Base-by-base conservation (phyloP, 2,888 invertebrate species). In the Drosophila gaucha region DNA sequence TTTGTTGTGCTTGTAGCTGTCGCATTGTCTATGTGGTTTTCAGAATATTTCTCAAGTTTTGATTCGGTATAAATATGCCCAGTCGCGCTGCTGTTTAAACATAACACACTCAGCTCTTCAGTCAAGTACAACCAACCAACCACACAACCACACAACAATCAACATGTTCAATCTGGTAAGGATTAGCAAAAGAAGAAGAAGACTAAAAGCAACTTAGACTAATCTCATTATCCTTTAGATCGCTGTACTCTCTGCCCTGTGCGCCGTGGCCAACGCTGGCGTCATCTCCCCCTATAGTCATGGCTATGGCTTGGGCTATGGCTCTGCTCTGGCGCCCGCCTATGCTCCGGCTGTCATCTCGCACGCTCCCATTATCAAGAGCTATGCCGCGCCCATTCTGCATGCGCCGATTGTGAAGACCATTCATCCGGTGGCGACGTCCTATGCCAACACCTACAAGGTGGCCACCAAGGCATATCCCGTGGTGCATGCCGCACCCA, bases 121-220 rank as follows among this genome's bases (percentile, higher is more conserved):
- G 67, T 73, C 70, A 75, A 80, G 76, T 79, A 86, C 77, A 78
- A 72, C 86, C 87, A 79, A 72, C 26, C 64, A 31, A 78, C 57
- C 73, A 76, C 69, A 35, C 28, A 35, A 77, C 65, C 75, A 76
- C 77, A 73, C 74, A 83, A 74, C 70, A 74, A 74, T 35, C 71
- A 88, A 80, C 57, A 92, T 92, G 92, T 92, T 90, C 89, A 92
- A 92, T 90, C 88, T 92, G 92, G 92, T 92, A 92, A 89, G 90
- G 74, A 72, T 43, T 33, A 3, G 10, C 18, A 35, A 28, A 16
- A 43, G 38, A 22, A 22, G 64, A 36, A 38, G 71, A 64, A 56
- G 20, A n/a, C 12, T 22, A 2, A 22, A 1, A 2, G 18, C 1
- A 9, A 73, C 73, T 74, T 20, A 30, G 12, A 30, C 5, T 47